Evolutionary conservation across 1,140 invertebrate species (phyloP), one percentile per base, ranked within the genome.

Genomic region (Polypedilum pembai): DNA sequence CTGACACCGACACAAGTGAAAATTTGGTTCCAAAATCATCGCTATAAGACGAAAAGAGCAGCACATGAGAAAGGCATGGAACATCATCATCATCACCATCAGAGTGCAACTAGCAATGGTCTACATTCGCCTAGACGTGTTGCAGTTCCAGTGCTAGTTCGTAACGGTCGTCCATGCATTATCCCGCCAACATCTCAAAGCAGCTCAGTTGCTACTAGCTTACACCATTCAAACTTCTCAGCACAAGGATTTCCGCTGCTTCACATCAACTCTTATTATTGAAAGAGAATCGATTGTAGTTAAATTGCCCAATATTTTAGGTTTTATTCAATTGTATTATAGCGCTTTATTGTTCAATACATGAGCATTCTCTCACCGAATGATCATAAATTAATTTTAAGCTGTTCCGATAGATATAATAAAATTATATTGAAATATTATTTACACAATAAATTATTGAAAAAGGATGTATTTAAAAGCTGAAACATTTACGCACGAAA

Each of bases 1-100:
- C 84, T 98, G 41, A 98, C 95, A 0, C 95, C 96, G 0, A 98
- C 95, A 0, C 96, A 98, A 84, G 94, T 96, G 40, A 93, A 93
- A 82, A 93, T 93, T 77, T 94, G 96, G 87, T 94, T 93, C 82
- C 92, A 93, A 79, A 93, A 93, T 79, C 92, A 94, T 79, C 88
- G 92, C 81, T 98, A 98, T 85, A 98, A 98, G 85, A 96, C 94
- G 76, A 97, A 97, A 82, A 84, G 94, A 0, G 93, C 94, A 0
- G 90, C 94, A 73, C 93, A 93, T 79, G 94, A 96, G 81, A 93
- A 95, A 79, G 92, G 92, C 0, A 69, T 69, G 17, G 65, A 69
- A 20, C 65, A 69, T 69, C 65, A 69, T 69, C 82, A 84, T 76
- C 78, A 82, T 77, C 84, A 87, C 76, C 63, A 66, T 12, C 8